A percentile compares a stretch with the other conserved stretches of the same genome.
phyloP scores from a whole-genome alignment of 2,797 vertebrate species.

The Podarcis lilfordi region DNA sequence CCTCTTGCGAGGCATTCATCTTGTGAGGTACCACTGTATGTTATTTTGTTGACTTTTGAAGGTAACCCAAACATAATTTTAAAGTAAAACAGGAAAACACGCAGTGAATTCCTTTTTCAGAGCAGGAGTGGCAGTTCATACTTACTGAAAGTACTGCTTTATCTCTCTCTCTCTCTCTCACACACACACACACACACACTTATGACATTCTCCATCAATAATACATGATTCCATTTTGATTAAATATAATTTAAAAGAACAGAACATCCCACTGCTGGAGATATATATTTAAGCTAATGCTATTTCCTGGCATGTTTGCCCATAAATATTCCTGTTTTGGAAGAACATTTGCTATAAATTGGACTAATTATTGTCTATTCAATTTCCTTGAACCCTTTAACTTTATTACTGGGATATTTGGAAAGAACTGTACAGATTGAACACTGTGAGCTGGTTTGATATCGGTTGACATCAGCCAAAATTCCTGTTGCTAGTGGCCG shows the following conservation, averaged over 20 bases:
- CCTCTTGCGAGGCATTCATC: too few species aligned
- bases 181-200: too few species aligned
- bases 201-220: background rate
- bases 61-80: background rate
- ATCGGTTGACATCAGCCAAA: background rate
- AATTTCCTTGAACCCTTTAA: background rate
- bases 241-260: background rate
- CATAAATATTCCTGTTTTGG: background rate
- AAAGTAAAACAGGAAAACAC: background rate
- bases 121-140: background rate
- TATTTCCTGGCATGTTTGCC: background rate
- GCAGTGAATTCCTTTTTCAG: background rate
- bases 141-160: background rate
- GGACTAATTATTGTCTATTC: background rate
- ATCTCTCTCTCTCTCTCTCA: background rate
- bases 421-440: background rate
- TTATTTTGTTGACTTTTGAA: too few species aligned
- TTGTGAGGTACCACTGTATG: too few species aligned
- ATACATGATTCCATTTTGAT: background rate
- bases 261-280: background rate
- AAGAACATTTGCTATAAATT: background rate
- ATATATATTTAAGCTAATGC: background rate
- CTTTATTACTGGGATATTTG: background rate
- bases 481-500: background rate
- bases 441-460: background rate